These are phyloP conservation scores for Athene cunicularia DNA, from an alignment of 2,113 vertebrate species.

Conservation along the genomic window DNA sequence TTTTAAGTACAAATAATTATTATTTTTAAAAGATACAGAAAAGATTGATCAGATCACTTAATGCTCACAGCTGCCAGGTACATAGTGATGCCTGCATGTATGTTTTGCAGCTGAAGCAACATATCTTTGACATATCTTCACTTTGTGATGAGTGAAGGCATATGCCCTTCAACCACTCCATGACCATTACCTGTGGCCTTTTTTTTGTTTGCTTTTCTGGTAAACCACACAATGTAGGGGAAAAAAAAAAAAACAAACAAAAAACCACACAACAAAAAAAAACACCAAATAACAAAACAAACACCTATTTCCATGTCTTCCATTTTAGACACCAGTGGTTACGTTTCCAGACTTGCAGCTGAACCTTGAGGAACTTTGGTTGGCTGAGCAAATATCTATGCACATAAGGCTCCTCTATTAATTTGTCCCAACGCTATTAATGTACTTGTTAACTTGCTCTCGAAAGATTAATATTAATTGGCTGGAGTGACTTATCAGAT, in stretches of 20 bases:
- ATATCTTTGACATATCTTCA: background rate
- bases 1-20: background rate
- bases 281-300: background rate
- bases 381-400: background rate
- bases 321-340: background rate
- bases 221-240: background rate
- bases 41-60: background rate
- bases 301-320: background rate
- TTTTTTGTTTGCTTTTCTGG: background rate
- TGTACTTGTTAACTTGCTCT: background rate
- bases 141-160: background rate
- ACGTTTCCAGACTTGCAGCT: background rate
- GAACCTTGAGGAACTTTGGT: background rate
- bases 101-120: background rate
- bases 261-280: background rate
- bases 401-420: background rate
- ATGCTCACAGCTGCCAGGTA: background rate
- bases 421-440: background rate
- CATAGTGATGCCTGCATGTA: background rate
- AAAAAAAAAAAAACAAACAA: background rate
- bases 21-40: background rate
- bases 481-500: background rate
- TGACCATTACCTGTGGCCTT: background rate
- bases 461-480: background rate
- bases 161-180: background rate